A percentile compares a stretch with the other conserved stretches of the same genome.
These are phyloP conservation scores for Holcopasites calliopsidis DNA, from an alignment of 1,140 invertebrate genomes.

Conservation along the genomic window DNA sequence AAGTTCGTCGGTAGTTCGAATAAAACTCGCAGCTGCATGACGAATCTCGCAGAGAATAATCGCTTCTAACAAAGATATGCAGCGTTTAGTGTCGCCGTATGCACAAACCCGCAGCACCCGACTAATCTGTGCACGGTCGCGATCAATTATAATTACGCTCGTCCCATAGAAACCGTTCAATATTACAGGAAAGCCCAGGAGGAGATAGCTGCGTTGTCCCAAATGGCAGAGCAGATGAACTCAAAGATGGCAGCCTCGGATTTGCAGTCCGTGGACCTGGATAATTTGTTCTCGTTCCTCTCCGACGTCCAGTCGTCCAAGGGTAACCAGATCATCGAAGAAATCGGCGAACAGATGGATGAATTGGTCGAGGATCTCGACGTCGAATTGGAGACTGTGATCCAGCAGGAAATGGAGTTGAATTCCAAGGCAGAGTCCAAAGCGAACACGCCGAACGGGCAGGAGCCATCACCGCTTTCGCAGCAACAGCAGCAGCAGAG, in stretches of 20 bases:
- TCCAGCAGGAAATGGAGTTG: conserved; percentile 81
- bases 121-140: conserved; percentile 22
- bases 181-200: conserved; percentile 85
- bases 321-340: conserved; percentile 86
- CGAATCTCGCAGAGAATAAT: not conserved
- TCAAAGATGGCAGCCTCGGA: conserved; percentile 81
- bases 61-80: conserved; percentile 10
- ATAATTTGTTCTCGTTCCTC: conserved; percentile 96
- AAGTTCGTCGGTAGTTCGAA: conserved; percentile 67
- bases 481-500: conserved; percentile 49
- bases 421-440: conserved; percentile 75
- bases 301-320: conserved; percentile 88
- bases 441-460: conserved; percentile 68
- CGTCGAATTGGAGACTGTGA: conserved; percentile 84
- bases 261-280: conserved; percentile 89
- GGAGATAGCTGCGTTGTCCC: conserved; percentile 87
- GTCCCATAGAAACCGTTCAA: not conserved
- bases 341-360: conserved; percentile 92
- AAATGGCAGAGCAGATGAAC: conserved; percentile 89
- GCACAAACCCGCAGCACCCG: not conserved
- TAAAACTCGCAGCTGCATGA: conserved; percentile 32
- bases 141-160: not conserved
- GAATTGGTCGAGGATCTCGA: conserved; percentile 89
- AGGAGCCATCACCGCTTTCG: conserved; percentile 65
- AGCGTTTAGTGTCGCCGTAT: not conserved